phyloP scores from a whole-genome alignment of 1,140 invertebrate species.

The Drosophila trapezifrons region DNA sequence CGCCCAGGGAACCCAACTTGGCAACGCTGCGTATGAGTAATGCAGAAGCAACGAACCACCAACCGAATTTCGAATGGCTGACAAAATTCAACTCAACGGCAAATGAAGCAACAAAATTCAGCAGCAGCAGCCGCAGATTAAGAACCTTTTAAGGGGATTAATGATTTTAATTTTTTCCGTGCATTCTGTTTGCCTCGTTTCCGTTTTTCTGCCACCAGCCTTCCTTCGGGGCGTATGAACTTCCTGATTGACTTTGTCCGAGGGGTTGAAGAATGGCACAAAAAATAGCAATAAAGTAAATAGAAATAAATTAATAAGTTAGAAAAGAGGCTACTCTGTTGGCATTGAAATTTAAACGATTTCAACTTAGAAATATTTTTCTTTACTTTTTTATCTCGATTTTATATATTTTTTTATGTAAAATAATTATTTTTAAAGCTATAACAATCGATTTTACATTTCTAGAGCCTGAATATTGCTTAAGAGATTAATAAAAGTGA shows the following conservation, averaged over 20 bases:
- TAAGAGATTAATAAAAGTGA: not conserved
- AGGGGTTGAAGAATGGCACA: not conserved
- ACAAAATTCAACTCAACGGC: slow-evolving; percentile 24
- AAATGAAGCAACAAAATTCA: slow-evolving; percentile 76
- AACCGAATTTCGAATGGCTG: slow-evolving; percentile 9
- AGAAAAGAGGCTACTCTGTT: not conserved
- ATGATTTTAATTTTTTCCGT: slow-evolving; percentile 64
- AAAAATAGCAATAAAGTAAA: not conserved
- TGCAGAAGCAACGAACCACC: slow-evolving; percentile 14
- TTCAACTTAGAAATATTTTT: too few species aligned
- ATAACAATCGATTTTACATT: too few species aligned
- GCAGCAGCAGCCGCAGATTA: slow-evolving; percentile 78
- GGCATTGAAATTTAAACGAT: not conserved
- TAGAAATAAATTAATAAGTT: not conserved
- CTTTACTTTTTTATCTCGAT: too few species aligned
- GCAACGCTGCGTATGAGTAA: slow-evolving; percentile 66
- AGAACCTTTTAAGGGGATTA: slow-evolving; percentile 84
- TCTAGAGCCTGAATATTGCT: too few species aligned
- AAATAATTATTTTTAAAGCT: too few species aligned
- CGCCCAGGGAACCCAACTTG: slow-evolving; percentile 44
- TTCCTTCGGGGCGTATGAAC: not conserved
- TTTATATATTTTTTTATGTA: too few species aligned
- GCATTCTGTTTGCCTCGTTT: slow-evolving; percentile 34
- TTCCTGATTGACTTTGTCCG: not conserved
- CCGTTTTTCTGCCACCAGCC: slow-evolving; percentile 26